Evolutionary conservation across 1,140 invertebrate species (phyloP).

Genomic region (Tribolium madens): DNA sequence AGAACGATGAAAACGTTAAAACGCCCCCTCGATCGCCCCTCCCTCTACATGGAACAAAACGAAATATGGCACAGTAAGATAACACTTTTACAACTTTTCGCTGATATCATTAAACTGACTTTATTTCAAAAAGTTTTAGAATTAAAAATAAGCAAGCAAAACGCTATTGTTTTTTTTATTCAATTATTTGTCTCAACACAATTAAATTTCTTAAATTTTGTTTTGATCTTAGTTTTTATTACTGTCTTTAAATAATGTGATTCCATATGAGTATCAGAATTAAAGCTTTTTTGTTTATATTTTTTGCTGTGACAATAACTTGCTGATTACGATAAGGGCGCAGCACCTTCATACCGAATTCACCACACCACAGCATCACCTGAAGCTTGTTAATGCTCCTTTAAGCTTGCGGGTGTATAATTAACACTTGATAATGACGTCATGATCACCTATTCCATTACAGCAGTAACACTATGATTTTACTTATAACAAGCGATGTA

Average conservation of each 20-base stretch:
- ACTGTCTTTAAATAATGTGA: too few species aligned
- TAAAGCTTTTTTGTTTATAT: too few species aligned
- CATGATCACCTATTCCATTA: conserved; percentile 10
- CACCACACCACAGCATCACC: conserved; percentile 9
- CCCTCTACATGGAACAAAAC: conserved; percentile 6
- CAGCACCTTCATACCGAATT: not conserved
- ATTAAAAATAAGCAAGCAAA: not conserved
- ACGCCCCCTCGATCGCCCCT: conserved; percentile 34
- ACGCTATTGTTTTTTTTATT: too few species aligned
- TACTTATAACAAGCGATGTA: conserved; percentile 9
- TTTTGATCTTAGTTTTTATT: too few species aligned
- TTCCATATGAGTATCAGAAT: too few species aligned
- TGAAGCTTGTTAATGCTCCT: conserved; percentile 28
- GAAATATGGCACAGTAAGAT: conserved; percentile 36
- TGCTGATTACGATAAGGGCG: not conserved
- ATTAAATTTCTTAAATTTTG: too few species aligned
- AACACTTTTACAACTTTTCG: conserved; percentile 23
- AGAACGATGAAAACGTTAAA: conserved; percentile 36
- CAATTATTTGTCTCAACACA: too few species aligned
- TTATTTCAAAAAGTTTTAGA: not conserved
- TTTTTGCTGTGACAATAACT: not conserved
- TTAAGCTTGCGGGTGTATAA: conserved; percentile 28
- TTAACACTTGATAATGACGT: conserved; percentile 32
- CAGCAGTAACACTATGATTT: not conserved
- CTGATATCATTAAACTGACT: not conserved